Evolutionary conservation across 1,140 invertebrate genomes (phyloP).

Genomic region (Penaeus chinensis): DNA sequence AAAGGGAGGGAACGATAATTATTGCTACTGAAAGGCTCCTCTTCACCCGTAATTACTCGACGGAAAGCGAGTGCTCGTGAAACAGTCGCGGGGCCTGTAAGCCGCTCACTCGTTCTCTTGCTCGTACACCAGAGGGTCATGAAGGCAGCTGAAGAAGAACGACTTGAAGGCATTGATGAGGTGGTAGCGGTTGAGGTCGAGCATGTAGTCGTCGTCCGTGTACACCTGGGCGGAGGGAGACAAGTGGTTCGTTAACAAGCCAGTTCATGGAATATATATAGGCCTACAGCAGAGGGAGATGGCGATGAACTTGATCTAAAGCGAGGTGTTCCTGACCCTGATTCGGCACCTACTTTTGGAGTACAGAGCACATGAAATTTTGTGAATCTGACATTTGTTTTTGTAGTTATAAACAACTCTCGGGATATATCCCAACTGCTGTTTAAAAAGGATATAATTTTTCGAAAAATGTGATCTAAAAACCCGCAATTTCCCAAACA

Average conservation of each 20-base stretch:
- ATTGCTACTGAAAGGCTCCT: not conserved
- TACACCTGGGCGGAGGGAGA: slow-evolving; percentile 30
- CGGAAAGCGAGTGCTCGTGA: not conserved
- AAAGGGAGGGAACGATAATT: too few relatives aligned
- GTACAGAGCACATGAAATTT: too few relatives aligned
- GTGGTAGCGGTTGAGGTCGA: slow-evolving; percentile 55
- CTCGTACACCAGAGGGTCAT: slow-evolving; percentile 47
- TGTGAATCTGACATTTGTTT: too few relatives aligned
- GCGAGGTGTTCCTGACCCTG: too few relatives aligned
- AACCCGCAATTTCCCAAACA: too few relatives aligned
- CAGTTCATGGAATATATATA: not conserved
- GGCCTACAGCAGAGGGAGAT: too few relatives aligned
- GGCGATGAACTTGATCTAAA: too few relatives aligned
- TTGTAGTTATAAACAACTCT: too few relatives aligned
- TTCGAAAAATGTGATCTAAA: too few relatives aligned
- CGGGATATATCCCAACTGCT: too few relatives aligned
- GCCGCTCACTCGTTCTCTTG: slow-evolving; percentile 24
- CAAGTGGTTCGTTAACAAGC: not conserved
- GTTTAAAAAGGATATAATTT: too few relatives aligned
- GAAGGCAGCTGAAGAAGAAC: slow-evolving; percentile 51
- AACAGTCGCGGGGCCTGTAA: not conserved
- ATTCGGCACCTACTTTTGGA: too few relatives aligned
- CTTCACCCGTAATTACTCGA: not conserved
- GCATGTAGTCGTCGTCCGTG: slow-evolving; percentile 57
- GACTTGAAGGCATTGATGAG: slow-evolving; percentile 51